Conservation (phyloP, 2,888 invertebrate species). For the Coleophora flavipennella region DNA sequence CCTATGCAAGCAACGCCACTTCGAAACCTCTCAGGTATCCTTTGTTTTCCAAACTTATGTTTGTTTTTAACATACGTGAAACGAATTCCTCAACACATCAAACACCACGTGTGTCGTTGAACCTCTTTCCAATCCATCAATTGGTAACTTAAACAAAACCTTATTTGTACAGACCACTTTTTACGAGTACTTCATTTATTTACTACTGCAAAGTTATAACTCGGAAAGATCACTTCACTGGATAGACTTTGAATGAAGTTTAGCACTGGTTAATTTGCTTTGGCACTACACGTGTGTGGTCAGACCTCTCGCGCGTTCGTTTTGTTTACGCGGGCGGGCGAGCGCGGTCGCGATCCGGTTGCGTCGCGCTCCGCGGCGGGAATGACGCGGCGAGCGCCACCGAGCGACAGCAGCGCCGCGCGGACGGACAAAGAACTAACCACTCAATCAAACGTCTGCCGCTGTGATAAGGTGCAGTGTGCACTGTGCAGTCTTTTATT, state of each 20-base stretch:
- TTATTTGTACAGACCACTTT: constrained; percentile 44
- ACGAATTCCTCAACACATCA: constrained; percentile 60
- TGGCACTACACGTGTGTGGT: constrained; percentile 46
- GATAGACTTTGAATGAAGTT: constrained; percentile 38
- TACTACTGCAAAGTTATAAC: too few species aligned
- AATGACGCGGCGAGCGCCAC: constrained; percentile 52
- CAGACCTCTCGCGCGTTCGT: constrained; percentile 24
- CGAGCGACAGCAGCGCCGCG: constrained; percentile 39
- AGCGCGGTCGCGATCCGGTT: constrained; percentile 42
- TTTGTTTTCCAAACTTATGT: constrained; percentile 59
- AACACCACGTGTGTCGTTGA: constrained; percentile 46
- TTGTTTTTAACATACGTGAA: constrained; percentile 60
- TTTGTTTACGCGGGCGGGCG: constrained; percentile 33
- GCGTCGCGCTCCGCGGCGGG: constrained; percentile 64
- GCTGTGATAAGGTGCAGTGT: constrained; percentile 33
- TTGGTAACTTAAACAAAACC: constrained; percentile 52
- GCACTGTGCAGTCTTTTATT: too few species aligned
- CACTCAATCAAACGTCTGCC: constrained; percentile 48
- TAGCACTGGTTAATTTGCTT: constrained; percentile 28
- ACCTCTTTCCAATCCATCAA: constrained; percentile 57
- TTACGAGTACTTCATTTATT: too few species aligned
- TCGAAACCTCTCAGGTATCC: constrained; percentile 40
- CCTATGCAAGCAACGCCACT: constrained; percentile 58
- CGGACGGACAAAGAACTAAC: constrained; percentile 28
- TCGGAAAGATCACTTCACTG: constrained; percentile 35